Evolutionary conservation across 2,888 invertebrate genomes (phyloP).

Genomic region (Eupithecia subumbrata): DNA sequence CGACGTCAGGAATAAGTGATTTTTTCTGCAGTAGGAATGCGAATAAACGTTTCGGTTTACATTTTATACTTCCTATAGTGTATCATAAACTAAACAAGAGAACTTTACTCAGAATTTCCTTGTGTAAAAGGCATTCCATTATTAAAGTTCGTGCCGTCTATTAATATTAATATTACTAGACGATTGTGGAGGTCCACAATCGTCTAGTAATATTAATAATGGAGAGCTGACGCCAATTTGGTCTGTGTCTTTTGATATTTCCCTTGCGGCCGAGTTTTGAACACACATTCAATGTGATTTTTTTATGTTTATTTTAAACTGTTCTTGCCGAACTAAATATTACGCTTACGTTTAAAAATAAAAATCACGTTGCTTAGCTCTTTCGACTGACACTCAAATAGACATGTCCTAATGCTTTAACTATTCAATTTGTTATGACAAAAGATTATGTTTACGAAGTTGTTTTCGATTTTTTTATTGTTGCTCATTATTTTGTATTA

Average conservation of each 20-base stretch:
- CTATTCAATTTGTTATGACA: no score
- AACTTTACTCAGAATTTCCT: background rate
- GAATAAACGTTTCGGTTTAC: background rate
- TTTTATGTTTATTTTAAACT: background rate
- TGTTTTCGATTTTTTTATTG: no score
- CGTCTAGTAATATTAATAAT: background rate
- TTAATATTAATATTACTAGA: no score
- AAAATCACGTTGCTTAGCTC: background rate
- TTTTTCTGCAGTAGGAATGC: background rate
- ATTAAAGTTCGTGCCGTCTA: background rate
- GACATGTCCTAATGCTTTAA: no score
- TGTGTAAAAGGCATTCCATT: background rate
- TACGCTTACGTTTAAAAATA: background rate
- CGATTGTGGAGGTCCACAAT: no score
- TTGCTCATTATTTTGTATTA: no score
- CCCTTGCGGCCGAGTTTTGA: background rate
- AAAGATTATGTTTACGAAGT: no score
- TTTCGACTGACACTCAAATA: background rate
- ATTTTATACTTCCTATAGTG: background rate
- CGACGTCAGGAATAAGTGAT: background rate
- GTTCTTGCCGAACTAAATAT: background rate
- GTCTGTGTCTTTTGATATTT: background rate
- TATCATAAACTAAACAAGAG: background rate
- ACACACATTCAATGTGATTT: no score
- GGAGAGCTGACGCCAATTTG: background rate